Percentiles rank a stretch among this genome's conserved stretches.
phyloP scores from a whole-genome alignment of 2,888 invertebrate genomes.

The Gortyna flavago region DNA sequence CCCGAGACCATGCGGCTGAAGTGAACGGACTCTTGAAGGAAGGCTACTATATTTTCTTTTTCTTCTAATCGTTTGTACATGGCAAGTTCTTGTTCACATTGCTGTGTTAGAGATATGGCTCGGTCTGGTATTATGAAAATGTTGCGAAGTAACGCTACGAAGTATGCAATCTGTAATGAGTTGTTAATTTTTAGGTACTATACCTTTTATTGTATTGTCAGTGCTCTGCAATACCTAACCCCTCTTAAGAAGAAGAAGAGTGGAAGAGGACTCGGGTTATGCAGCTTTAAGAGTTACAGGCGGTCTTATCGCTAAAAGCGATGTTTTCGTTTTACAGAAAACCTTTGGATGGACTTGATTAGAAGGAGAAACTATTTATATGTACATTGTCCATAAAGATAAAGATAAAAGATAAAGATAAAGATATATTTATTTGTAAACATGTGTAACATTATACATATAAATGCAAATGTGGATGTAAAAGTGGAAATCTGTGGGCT shows the following conservation, averaged over 20 bases:
- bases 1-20: slow-evolving; percentile 87
- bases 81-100: slow-evolving; percentile 85
- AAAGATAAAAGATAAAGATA: no score
- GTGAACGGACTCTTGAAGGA: slow-evolving; percentile 91
- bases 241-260: neutral
- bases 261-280: neutral
- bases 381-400: no score
- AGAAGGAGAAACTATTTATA: neutral
- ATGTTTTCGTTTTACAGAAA: neutral
- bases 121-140: slow-evolving; percentile 84
- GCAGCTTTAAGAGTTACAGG: neutral
- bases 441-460: no score
- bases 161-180: slow-evolving; percentile 83
- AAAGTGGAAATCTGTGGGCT: no score
- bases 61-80: slow-evolving; percentile 89
- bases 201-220: neutral
- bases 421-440: no score
- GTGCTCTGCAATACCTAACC: neutral
- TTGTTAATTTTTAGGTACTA: neutral
- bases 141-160: slow-evolving; percentile 84
- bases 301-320: neutral
- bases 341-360: neutral
- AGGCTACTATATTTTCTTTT: slow-evolving; percentile 92
- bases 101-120: slow-evolving; percentile 78
- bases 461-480: no score